These are phyloP conservation scores for Watsonalla binaria DNA, from an alignment of 2,888 invertebrate species.

Conservation along the genomic window DNA sequence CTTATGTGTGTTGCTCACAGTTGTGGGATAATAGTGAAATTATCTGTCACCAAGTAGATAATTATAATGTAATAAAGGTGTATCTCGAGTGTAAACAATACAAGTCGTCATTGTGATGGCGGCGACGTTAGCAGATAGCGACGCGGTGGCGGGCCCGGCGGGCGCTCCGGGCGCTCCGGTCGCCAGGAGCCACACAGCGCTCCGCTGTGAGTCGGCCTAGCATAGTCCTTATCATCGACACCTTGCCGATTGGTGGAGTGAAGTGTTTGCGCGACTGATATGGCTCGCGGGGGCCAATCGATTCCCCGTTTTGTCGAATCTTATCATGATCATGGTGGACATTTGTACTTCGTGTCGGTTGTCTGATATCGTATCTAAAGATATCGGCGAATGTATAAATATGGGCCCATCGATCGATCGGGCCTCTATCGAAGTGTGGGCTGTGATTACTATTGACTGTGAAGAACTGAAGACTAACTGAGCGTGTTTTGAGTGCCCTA, in stretches of 20 bases:
- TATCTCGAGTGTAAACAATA: slow-evolving; percentile 67
- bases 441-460: slow-evolving; percentile 62
- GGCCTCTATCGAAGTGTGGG: slow-evolving; percentile 71
- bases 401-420: slow-evolving; percentile 77
- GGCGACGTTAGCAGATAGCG: slow-evolving; percentile 55
- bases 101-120: slow-evolving; percentile 47
- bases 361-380: slow-evolving; percentile 73
- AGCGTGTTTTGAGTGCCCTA: slow-evolving; percentile 34
- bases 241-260: slow-evolving; percentile 66
- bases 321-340: slow-evolving; percentile 75
- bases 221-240: slow-evolving; percentile 52
- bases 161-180: slow-evolving; percentile 21
- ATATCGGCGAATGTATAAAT: slow-evolving; percentile 77
- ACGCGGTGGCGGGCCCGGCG: slow-evolving; percentile 41
- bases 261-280: slow-evolving; percentile 73
- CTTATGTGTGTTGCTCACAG: neutral
- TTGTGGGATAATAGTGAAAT: slow-evolving; percentile 40
- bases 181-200: slow-evolving; percentile 17
- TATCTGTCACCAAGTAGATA: slow-evolving; percentile 53
- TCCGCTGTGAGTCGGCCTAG: slow-evolving; percentile 10
- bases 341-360: slow-evolving; percentile 65
- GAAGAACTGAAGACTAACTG: slow-evolving; percentile 25
- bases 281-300: slow-evolving; percentile 65
- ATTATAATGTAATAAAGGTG: slow-evolving; percentile 70
- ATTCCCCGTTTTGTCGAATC: slow-evolving; percentile 63